phyloP scores from a whole-genome alignment of 2,888 invertebrate species.

The Agrochola circellaris region DNA sequence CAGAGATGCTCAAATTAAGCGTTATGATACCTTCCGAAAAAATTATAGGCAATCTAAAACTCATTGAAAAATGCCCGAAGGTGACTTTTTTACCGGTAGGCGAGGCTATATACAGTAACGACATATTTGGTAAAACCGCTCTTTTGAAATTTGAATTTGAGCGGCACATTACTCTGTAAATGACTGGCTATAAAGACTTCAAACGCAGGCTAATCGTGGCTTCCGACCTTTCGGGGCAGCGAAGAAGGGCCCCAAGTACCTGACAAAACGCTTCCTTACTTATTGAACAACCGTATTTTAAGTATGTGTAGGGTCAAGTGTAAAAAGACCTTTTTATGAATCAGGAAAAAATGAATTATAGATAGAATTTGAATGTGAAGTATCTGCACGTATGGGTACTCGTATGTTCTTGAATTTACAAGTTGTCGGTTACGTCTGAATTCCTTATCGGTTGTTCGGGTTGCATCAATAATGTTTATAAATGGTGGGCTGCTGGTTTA shows the following conservation, averaged over 20 bases:
- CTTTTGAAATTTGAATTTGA: slow-evolving; percentile 88
- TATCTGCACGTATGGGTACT: slow-evolving; percentile 21
- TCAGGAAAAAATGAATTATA: slow-evolving; percentile 57
- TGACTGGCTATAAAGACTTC: slow-evolving; percentile 89
- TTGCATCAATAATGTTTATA: slow-evolving; percentile 4
- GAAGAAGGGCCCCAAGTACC: slow-evolving; percentile 83
- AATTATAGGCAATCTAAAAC: slow-evolving; percentile 55
- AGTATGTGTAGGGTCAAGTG: slow-evolving; percentile 75
- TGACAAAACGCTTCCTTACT: slow-evolving; percentile 82
- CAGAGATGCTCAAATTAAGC: slow-evolving; percentile 42
- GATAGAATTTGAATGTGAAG: slow-evolving; percentile 51
- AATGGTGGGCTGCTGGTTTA: not conserved
- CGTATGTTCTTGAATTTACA: slow-evolving; percentile 31
- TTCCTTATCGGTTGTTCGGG: slow-evolving; percentile 12
- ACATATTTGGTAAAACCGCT: slow-evolving; percentile 79
- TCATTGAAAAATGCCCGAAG: slow-evolving; percentile 66
- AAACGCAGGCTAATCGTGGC: slow-evolving; percentile 89
- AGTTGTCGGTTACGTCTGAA: not conserved
- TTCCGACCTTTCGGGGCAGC: slow-evolving; percentile 87
- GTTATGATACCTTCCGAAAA: slow-evolving; percentile 22
- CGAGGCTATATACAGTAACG: slow-evolving; percentile 72
- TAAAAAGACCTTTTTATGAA: slow-evolving; percentile 63
- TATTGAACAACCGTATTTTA: slow-evolving; percentile 80
- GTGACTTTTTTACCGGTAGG: slow-evolving; percentile 72
- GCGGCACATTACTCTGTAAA: slow-evolving; percentile 87